phyloP scores from a whole-genome alignment of 2,888 invertebrate genomes.

The Germaria angustata region DNA sequence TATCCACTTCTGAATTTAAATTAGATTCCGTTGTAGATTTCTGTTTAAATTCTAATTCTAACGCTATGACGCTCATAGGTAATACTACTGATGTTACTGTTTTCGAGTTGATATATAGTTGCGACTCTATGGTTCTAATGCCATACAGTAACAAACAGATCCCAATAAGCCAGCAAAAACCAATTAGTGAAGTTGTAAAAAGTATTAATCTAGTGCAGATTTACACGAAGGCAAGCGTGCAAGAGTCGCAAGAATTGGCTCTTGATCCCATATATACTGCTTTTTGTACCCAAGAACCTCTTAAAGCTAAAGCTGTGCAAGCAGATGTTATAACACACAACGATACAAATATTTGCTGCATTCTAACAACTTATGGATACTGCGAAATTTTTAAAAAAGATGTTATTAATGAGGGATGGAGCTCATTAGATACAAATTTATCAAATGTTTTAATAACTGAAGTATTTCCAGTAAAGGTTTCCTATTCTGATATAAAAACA shows the following conservation, averaged over 20 bases:
- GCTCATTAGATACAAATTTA: slow-evolving; percentile 54
- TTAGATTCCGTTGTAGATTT: slow-evolving; percentile 72
- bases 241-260: slow-evolving; percentile 73
- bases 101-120: slow-evolving; percentile 70
- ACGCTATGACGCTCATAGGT: slow-evolving; percentile 70
- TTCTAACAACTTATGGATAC: slow-evolving; percentile 72
- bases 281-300: slow-evolving; percentile 69
- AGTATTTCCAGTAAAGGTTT: slow-evolving; percentile 60
- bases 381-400: slow-evolving; percentile 70
- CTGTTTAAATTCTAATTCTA: slow-evolving; percentile 65
- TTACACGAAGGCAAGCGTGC: slow-evolving; percentile 69
- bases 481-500: slow-evolving; percentile 49
- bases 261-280: slow-evolving; percentile 74
- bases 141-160: slow-evolving; percentile 70
- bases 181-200: slow-evolving; percentile 69
- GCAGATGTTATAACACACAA: slow-evolving; percentile 66
- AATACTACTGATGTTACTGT: slow-evolving; percentile 69
- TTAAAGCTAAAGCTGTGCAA: slow-evolving; percentile 65
- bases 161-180: slow-evolving; percentile 57
- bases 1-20: slow-evolving; percentile 68
- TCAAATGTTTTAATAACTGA: slow-evolving; percentile 57
- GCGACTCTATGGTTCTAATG: slow-evolving; percentile 63
- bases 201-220: slow-evolving; percentile 69
- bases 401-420: slow-evolving; percentile 69
- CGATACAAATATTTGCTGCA: slow-evolving; percentile 65